Conservation (phyloP, 2,888 invertebrate species). For the Drosophila formosana region DNA sequence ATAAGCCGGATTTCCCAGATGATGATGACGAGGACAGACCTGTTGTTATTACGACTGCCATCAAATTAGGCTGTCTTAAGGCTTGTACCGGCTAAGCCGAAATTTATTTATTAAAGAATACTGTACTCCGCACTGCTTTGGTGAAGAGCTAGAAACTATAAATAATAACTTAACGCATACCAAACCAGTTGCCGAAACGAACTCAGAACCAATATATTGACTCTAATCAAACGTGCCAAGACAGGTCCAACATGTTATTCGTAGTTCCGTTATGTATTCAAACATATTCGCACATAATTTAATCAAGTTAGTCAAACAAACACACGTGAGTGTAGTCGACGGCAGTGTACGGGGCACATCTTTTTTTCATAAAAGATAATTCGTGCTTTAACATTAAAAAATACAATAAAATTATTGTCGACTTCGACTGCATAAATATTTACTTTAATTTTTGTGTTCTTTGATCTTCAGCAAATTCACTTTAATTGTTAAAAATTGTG, state of each 20-base stretch:
- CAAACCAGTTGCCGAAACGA: neutral
- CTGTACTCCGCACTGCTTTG: neutral
- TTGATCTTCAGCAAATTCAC: too few species aligned
- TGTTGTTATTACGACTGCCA: neutral
- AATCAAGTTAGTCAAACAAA: neutral
- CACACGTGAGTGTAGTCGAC: neutral
- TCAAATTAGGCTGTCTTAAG: neutral
- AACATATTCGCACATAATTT: neutral
- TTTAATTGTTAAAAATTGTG: too few species aligned
- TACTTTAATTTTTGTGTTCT: too few species aligned
- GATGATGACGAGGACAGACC: neutral
- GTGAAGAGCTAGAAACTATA: neutral
- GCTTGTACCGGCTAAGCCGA: neutral
- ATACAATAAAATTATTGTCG: too few species aligned
- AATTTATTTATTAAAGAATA: neutral
- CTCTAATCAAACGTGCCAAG: neutral
- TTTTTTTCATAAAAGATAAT: neutral
- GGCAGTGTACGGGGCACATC: neutral
- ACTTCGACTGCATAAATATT: too few species aligned
- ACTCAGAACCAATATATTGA: neutral
- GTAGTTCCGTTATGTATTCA: neutral
- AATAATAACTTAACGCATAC: neutral
- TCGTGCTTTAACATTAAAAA: too few species aligned
- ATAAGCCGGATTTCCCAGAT: conserved; percentile 5
- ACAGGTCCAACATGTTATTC: neutral